Base-by-base conservation (phyloP, 2,797 vertebrate species). In the Hydrolagus colliei region DNA sequence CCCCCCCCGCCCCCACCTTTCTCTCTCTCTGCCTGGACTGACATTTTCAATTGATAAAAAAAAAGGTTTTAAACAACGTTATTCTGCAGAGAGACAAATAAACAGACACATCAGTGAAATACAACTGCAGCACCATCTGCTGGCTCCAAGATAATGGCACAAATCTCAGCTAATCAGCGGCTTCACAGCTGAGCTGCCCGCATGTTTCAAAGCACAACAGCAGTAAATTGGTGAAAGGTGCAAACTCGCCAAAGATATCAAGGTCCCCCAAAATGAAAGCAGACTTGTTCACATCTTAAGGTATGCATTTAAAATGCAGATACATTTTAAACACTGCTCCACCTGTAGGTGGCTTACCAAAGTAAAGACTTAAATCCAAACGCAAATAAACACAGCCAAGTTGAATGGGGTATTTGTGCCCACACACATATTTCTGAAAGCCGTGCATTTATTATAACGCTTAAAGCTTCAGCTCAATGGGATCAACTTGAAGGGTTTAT, bases 91-190 rank as follows among this genome's bases (percentile, higher is more conserved):
- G 79, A 10, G 3, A 84, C 68, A 84, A 71, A 41, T 16, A 20
- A 52, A 52, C 12, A 72, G 89, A 68, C 87, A 87, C 63, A 87
- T 77, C 76, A 20, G 62, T 87, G 88, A 61, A 71, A 41, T 86
- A 1, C 5, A 12, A 10, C 85, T 84, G 79, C 88, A 94, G 92
- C 94, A 88, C 94, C 94, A 95, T 90, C 94, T 95, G 91, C 93
- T 91, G 94, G 92, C 12, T 14, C 79, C 18, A 41, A 18, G 12
- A 20, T 71, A 68, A 84, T 84, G 79, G 79, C 79, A 71, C 63
- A 71, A 82, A 71, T 84, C 2, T 18, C 12, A 27, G 75, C 9
- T 20, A 77, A 77, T 77, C 18, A 77, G 52, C 61, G 11, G 16
- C 79, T 84, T 68, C 32, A 20, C 27, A 84, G 10, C 79, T 84